These are phyloP conservation scores for Orycteropus afer DNA, from an alignment of 2,113 vertebrate species.

Conservation along the genomic window DNA sequence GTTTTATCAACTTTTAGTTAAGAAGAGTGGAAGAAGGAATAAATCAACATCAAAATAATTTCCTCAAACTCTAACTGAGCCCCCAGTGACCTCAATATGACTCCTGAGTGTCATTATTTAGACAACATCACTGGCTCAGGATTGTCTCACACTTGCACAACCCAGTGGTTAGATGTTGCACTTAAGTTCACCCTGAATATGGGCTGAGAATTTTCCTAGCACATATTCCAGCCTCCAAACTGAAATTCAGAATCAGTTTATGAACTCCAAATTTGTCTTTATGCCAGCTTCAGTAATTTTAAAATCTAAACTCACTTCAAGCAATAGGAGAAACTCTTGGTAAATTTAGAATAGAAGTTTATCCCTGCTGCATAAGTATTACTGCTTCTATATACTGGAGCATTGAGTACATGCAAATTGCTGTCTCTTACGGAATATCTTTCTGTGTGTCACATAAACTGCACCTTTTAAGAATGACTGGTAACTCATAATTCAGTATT, in stretches of 20 bases:
- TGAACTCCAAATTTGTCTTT: neutral
- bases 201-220: neutral
- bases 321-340: slow-evolving; percentile 7
- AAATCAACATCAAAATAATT: neutral
- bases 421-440: slow-evolving; percentile 51
- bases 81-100: neutral
- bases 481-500: slow-evolving; percentile 65
- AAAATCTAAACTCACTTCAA: slow-evolving; percentile 45
- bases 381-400: slow-evolving; percentile 44
- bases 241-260: neutral
- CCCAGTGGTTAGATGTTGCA: neutral
- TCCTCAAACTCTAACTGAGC: neutral
- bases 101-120: neutral
- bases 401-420: slow-evolving; percentile 66
- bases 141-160: neutral
- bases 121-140: neutral
- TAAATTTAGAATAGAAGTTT: slow-evolving; percentile 60
- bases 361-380: neutral
- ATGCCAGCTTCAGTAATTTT: slow-evolving; percentile 44
- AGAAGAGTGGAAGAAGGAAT: neutral
- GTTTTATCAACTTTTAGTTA: neutral
- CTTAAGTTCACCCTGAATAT: neutral
- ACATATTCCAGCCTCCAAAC: neutral
- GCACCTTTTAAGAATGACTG: slow-evolving; percentile 66
- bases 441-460: slow-evolving; percentile 70